Evolutionary conservation across 2,113 vertebrate genomes (phyloP), one percentile per base, ranked within the genome.

Genomic region (Synchiropus splendidus): DNA sequence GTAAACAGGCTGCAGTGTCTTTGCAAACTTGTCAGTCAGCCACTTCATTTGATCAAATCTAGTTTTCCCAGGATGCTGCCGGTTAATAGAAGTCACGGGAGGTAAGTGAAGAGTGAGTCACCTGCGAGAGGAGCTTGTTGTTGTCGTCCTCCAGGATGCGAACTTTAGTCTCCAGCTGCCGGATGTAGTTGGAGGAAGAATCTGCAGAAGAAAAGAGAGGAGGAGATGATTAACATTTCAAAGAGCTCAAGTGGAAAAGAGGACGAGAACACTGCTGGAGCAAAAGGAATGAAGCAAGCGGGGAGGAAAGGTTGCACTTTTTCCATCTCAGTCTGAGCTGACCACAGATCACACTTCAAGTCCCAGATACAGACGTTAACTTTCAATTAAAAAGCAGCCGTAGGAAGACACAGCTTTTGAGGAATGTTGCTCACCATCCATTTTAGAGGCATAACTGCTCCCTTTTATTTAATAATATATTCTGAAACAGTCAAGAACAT

Each of bases 161-260:
- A 72, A 91, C 90, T 83, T 93, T 96, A 42, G 86, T 89, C 84
- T 97, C 94, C 77, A 97, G 86, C 76, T 93, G 94, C 49, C 90
- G 80, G 82, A 92, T 87, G 72, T 94, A 94, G 82, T 87, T 88
- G 65, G 90, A 88, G 45, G 92, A 90, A 2, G 91, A 73, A 83
- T 96, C 94, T 98, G 65, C 49, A 64, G 53, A 2, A 30, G 48
- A 70, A 44, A 54, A 58, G 45, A 61, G 12, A 37, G 32, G 39
- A 64, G 46, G 48, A 52, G 50, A 39, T 18, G 39, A 74, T 82
- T 72, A 77, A 71, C 69, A 82, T 77, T 77, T 75, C 58, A 82
- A 78, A 78, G 68, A 54, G 41, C 46, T 40, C 14, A 16, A 53
- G 36, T 1, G 1, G 36, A 60, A 63, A 53, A 38, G 18, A 43